Evolutionary conservation across 2,113 vertebrate genomes (phyloP).

Genomic region (Microcebus murinus): DNA sequence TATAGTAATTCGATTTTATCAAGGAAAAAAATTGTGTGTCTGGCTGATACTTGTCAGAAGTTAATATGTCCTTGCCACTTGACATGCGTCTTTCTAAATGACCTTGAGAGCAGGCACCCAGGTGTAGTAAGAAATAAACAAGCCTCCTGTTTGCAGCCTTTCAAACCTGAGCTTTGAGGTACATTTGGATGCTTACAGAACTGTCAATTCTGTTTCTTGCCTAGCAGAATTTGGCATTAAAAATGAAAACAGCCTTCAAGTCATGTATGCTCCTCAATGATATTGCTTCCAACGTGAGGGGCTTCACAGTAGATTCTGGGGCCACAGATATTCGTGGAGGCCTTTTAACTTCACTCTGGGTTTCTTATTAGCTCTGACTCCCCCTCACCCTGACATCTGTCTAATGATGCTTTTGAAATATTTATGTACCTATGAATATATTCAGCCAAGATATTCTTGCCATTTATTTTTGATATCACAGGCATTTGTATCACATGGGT

Average conservation of each 20-base stretch:
- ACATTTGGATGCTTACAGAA: constrained; percentile 40
- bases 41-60: not conserved
- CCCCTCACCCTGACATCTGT: not conserved
- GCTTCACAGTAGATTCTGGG: not conserved
- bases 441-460: not conserved
- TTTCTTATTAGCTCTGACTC: not conserved
- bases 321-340: not conserved
- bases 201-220: not conserved
- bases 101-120: constrained; percentile 62
- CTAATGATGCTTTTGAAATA: not conserved
- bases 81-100: constrained; percentile 37
- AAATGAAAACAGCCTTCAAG: not conserved
- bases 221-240: not conserved
- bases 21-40: not conserved
- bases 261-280: not conserved
- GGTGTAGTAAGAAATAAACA: constrained; percentile 51
- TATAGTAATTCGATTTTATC: not conserved
- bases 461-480: constrained; percentile 10
- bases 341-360: not conserved
- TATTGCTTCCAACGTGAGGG: not conserved
- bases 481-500: not conserved
- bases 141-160: constrained; percentile 1
- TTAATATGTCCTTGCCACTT: not conserved
- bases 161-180: constrained; percentile 26
- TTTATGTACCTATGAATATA: not conserved